Evolutionary conservation across 2,113 vertebrate genomes (phyloP).

Genomic region (Melanostigma gelatinosum): DNA sequence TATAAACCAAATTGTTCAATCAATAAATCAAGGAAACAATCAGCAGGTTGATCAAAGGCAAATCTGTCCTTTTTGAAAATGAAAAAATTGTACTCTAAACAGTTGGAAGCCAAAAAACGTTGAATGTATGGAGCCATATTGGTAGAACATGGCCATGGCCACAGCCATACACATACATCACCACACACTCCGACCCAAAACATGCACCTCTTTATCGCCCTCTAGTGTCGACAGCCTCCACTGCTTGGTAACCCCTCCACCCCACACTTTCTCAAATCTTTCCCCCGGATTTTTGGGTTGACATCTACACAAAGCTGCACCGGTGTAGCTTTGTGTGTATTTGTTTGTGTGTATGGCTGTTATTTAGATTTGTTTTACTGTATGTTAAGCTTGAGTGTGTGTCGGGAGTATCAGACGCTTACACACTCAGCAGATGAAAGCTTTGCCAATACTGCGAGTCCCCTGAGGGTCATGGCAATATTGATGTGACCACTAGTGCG

Average conservation of each 20-base stretch:
- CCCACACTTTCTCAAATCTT: constrained; percentile 36
- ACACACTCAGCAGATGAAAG: constrained; percentile 77
- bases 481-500: constrained; percentile 72
- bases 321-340: neutral
- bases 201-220: constrained; percentile 74
- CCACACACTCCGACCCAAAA: constrained; percentile 21
- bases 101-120: neutral
- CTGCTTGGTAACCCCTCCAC: constrained; percentile 54
- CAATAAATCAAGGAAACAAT: neutral
- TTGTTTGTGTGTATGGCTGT: constrained; percentile 5
- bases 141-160: constrained; percentile 35
- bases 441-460: constrained; percentile 74
- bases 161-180: constrained; percentile 20
- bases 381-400: constrained; percentile 21
- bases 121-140: neutral
- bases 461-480: constrained; percentile 75
- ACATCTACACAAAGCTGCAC: constrained; percentile 5
- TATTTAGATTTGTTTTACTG: constrained; percentile 16
- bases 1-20: neutral
- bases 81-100: neutral
- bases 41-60: neutral
- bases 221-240: constrained; percentile 75
- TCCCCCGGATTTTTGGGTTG: constrained; percentile 1
- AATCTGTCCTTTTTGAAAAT: neutral
- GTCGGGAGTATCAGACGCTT: constrained; percentile 64